phyloP scores from a whole-genome alignment of 2,113 vertebrate genomes.

The Callipepla californica region DNA sequence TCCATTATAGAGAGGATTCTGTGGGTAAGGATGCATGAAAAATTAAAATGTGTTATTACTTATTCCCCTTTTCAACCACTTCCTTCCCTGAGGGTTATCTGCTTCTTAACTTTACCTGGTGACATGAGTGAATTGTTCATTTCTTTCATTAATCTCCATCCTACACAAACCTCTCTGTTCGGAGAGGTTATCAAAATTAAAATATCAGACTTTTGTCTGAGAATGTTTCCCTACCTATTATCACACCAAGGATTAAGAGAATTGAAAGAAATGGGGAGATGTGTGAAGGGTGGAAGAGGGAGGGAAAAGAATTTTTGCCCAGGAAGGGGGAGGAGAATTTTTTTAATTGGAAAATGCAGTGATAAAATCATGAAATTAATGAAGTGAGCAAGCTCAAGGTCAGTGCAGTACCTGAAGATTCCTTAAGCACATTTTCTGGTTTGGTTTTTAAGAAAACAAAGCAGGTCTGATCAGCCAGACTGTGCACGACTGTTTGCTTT shows the following conservation, averaged over 20 bases:
- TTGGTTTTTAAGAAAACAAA: neutral
- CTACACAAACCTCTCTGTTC: constrained; percentile 17
- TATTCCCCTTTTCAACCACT: constrained; percentile 40
- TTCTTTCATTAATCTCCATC: constrained; percentile 60
- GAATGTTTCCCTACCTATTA: neutral
- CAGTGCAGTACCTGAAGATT: neutral
- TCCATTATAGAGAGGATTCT: constrained; percentile 6
- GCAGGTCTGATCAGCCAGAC: neutral
- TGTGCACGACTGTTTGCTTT: neutral
- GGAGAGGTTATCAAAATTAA: constrained; percentile 59
- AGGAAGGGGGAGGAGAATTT: neutral
- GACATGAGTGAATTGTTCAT: neutral
- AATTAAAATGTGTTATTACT: constrained; percentile 62
- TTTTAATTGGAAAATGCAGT: constrained; percentile 35
- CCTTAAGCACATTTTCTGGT: neutral
- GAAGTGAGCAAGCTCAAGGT: constrained; percentile 36
- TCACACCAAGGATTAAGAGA: constrained; percentile 38
- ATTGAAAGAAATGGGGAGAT: constrained; percentile 8
- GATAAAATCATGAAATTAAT: constrained; percentile 63
- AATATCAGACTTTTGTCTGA: constrained; percentile 54
- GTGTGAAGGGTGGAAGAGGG: neutral
- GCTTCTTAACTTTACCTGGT: constrained; percentile 41
- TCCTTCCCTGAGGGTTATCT: constrained; percentile 51
- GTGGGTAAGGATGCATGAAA: constrained; percentile 43
- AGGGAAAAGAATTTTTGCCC: neutral